These are phyloP conservation scores for Hippocampus barbouri DNA, from an alignment of 2,113 vertebrate genomes.

Conservation along the genomic window DNA sequence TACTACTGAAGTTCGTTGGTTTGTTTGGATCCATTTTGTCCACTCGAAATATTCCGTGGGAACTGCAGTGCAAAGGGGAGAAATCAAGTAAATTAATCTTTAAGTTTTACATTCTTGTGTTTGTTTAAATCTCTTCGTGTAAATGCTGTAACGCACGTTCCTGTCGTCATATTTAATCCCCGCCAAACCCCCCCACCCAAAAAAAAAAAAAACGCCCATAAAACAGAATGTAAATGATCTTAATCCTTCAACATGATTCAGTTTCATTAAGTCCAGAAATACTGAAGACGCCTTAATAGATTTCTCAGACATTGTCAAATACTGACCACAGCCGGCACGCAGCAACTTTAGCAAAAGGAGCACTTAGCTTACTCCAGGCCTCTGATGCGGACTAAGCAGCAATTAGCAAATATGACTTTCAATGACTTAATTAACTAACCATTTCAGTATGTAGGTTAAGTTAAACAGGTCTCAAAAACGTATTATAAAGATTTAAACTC, in stretches of 20 bases:
- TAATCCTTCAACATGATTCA: neutral
- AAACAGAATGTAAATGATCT: too few relatives aligned
- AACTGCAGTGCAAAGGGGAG: neutral
- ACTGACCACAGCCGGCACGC: neutral
- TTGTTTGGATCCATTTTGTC: conserved; percentile 63
- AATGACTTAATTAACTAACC: neutral
- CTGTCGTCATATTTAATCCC: too few relatives aligned
- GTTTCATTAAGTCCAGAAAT: neutral
- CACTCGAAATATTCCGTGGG: neutral
- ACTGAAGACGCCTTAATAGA: neutral
- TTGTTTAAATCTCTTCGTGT: too few relatives aligned
- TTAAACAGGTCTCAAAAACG: neutral
- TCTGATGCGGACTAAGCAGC: neutral
- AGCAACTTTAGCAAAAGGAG: neutral
- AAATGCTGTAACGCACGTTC: too few relatives aligned
- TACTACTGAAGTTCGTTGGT: conserved; percentile 20
- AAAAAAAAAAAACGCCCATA: too few relatives aligned
- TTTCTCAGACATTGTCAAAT: neutral
- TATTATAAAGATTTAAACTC: neutral
- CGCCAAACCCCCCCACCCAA: too few relatives aligned
- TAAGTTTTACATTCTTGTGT: neutral
- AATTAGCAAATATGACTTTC: neutral
- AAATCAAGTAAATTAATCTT: neutral
- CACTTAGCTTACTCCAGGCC: too few relatives aligned
- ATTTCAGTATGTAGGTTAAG: neutral